Percentiles rank a stretch among this genome's conserved stretches.
Evolutionary conservation across 2,113 vertebrate genomes (phyloP).

Genomic region (Dendrocopos noguchii): DNA sequence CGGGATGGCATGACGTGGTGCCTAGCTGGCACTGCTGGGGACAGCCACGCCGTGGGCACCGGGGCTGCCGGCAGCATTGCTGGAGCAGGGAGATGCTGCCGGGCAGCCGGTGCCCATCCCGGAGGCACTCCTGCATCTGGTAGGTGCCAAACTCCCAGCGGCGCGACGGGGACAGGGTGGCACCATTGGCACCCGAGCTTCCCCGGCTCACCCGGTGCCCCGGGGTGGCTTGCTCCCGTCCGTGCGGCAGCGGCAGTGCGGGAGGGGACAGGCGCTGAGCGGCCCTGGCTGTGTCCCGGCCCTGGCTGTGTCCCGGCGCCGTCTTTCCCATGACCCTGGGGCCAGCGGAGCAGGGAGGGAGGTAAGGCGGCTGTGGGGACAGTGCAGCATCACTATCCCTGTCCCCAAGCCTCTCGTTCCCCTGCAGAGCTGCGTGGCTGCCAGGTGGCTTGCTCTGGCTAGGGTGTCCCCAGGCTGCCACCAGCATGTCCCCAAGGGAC

Average conservation of each 20-base stretch:
- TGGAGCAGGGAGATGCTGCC: slow-evolving; percentile 69
- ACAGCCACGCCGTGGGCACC: background rate
- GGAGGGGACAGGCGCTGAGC: background rate
- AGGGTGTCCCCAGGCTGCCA: background rate
- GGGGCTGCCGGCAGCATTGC: background rate
- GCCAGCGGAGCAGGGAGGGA: background rate
- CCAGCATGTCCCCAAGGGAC: background rate
- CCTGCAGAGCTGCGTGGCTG: fast-evolving
- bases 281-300: background rate
- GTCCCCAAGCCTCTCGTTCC: background rate
- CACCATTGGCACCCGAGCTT: fast-evolving
- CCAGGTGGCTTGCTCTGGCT: background rate
- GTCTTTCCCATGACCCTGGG: slow-evolving; percentile 36
- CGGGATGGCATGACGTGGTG: background rate
- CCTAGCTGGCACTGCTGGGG: background rate
- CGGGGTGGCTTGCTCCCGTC: background rate
- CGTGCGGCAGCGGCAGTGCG: background rate
- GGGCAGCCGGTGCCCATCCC: slow-evolving; percentile 73
- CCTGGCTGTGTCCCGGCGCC: fast-evolving
- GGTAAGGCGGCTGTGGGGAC: background rate
- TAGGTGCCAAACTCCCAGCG: slow-evolving; percentile 42
- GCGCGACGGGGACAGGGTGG: fast-evolving
- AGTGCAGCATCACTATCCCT: fast-evolving
- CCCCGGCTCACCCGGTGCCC: background rate
- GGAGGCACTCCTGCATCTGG: slow-evolving; percentile 84